Evolutionary conservation across 1,140 invertebrate species (phyloP).

Genomic region (Sycophaga agraensis): DNA sequence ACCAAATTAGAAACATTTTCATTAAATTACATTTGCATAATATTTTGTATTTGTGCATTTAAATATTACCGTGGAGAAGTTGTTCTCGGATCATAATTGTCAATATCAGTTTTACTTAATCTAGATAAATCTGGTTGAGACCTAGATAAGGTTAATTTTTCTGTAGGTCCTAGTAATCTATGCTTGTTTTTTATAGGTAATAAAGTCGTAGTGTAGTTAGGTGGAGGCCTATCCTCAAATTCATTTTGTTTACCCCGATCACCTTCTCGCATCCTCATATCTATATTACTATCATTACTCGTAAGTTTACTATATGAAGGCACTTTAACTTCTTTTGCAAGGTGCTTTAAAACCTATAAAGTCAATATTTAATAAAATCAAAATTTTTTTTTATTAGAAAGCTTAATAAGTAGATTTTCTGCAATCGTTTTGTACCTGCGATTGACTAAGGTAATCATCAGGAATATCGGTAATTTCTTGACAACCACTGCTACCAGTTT

Average conservation of each 20-base stretch:
- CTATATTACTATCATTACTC: constrained; percentile 43
- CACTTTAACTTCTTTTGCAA: constrained; percentile 77
- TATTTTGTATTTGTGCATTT: background rate
- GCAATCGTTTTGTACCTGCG: constrained; percentile 56
- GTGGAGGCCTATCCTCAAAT: constrained; percentile 56
- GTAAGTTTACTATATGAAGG: constrained; percentile 51
- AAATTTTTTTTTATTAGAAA: too few relatives aligned
- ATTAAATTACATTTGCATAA: too few relatives aligned
- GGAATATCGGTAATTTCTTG: constrained; percentile 83
- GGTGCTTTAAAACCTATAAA: constrained; percentile 76
- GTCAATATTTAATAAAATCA: constrained; percentile 5
- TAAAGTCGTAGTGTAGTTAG: constrained; percentile 53
- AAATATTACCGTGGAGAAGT: constrained; percentile 50
- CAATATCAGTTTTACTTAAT: constrained; percentile 52
- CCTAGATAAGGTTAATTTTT: constrained; percentile 70
- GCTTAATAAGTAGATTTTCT: too few relatives aligned
- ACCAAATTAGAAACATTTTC: too few relatives aligned
- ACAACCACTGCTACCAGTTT: constrained; percentile 53
- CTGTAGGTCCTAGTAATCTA: constrained; percentile 57
- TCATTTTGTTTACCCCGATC: constrained; percentile 50
- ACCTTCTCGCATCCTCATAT: constrained; percentile 45
- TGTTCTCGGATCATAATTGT: constrained; percentile 50
- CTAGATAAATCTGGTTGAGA: constrained; percentile 74
- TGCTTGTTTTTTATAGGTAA: constrained; percentile 53
- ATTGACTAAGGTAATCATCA: constrained; percentile 81